phyloP scores from a whole-genome alignment of 2,888 invertebrate species.

The Cerastoderma edule region DNA sequence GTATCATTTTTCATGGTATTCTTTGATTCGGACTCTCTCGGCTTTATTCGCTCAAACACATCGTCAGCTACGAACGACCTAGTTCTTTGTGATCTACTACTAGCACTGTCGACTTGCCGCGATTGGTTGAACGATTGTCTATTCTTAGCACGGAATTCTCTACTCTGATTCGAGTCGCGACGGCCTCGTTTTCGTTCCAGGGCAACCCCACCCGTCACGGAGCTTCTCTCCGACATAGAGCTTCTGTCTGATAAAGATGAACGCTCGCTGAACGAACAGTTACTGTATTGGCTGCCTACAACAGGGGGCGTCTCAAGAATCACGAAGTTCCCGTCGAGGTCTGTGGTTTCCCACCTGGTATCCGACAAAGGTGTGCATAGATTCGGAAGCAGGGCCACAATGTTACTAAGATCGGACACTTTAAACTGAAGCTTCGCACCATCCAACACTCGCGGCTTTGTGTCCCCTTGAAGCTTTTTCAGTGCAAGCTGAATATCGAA shows the following conservation, averaged over 20 bases:
- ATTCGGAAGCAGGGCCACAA: conserved; percentile 78
- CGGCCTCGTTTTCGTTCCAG: neutral
- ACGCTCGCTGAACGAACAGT: conserved; percentile 49
- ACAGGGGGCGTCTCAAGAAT: conserved; percentile 65
- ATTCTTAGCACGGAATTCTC: conserved; percentile 8
- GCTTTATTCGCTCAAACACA: neutral
- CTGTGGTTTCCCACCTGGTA: conserved; percentile 77
- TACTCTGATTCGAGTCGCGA: conserved; percentile 1
- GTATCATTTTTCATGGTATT: neutral
- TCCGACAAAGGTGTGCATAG: conserved; percentile 74
- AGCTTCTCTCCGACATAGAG: conserved; percentile 47
- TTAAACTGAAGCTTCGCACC: conserved; percentile 72
- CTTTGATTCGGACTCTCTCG: neutral
- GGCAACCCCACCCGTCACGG: conserved; percentile 1
- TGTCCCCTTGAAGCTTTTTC: conserved; percentile 69
- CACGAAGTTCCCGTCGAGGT: conserved; percentile 78
- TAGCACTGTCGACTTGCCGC: neutral
- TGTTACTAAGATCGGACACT: conserved; percentile 74
- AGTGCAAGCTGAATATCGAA: conserved; percentile 79
- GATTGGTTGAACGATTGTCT: conserved; percentile 11
- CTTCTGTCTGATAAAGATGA: conserved; percentile 50
- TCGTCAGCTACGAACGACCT: conserved; percentile 8
- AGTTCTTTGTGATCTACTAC: conserved; percentile 4
- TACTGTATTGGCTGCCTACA: conserved; percentile 16
- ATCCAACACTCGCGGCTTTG: conserved; percentile 63